Conservation (phyloP, 37 sponge, comb jelly and placozoan genomes). For the Lycopodina hypogea region DNA sequence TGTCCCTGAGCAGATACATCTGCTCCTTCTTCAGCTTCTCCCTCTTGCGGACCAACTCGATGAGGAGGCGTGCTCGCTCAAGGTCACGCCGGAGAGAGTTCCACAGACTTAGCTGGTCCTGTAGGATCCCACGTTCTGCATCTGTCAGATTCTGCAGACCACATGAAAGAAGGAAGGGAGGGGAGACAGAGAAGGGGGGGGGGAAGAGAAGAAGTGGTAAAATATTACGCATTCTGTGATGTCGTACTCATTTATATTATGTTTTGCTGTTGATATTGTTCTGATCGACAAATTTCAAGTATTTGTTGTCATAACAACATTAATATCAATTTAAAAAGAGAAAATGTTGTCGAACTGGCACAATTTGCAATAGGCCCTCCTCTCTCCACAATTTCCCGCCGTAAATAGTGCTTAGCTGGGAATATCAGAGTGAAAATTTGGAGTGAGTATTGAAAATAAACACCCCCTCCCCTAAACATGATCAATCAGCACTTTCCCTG, state of each 20-base stretch:
- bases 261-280: too few relatives aligned
- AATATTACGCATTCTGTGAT: not conserved
- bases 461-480: too few relatives aligned
- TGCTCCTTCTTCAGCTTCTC: slow-evolving; percentile 93
- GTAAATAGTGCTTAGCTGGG: too few relatives aligned
- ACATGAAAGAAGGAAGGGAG: not conserved
- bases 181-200: not conserved
- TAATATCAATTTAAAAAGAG: too few relatives aligned
- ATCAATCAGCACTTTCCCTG: too few relatives aligned
- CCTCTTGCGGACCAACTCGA: slow-evolving; percentile 90
- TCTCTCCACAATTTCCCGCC: too few relatives aligned
- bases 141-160: slow-evolving; percentile 63
- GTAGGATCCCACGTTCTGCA: slow-evolving; percentile 75
- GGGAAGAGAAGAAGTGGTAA: not conserved
- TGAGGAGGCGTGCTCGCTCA: slow-evolving; percentile 87
- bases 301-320: too few relatives aligned
- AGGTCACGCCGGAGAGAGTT: slow-evolving; percentile 85
- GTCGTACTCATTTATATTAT: not conserved
- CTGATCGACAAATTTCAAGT: too few relatives aligned
- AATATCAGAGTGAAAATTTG: too few relatives aligned
- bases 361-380: too few relatives aligned
- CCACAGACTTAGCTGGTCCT: slow-evolving; percentile 86
- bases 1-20: slow-evolving; percentile 63
- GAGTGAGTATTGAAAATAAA: too few relatives aligned
- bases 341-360: too few relatives aligned